Evolutionary conservation across 2,888 invertebrate genomes (phyloP).

Genomic region (Dorcus parallelipipedus): DNA sequence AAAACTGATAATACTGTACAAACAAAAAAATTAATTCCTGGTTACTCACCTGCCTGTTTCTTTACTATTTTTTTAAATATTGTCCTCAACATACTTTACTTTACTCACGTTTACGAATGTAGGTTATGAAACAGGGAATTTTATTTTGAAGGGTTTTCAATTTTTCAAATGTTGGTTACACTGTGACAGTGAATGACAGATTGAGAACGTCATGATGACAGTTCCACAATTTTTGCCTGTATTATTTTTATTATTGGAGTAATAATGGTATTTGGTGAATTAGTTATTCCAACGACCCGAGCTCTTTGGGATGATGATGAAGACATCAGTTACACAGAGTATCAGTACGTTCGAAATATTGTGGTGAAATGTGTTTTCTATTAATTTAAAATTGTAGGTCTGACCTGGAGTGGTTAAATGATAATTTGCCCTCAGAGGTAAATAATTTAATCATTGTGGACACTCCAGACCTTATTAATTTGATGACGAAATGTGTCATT

Average conservation of each 20-base stretch:
- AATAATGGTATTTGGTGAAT: slow-evolving; percentile 45
- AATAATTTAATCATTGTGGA: slow-evolving; percentile 22
- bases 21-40: too few species aligned
- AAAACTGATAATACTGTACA: too few species aligned
- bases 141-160: too few species aligned
- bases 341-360: neutral
- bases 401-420: slow-evolving; percentile 15
- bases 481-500: slow-evolving; percentile 24
- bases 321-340: slow-evolving; percentile 3
- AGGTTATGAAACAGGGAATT: too few species aligned
- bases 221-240: too few species aligned
- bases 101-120: too few species aligned
- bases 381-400: neutral
- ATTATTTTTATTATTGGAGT: neutral
- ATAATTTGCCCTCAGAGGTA: slow-evolving; percentile 12
- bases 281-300: slow-evolving; percentile 44
- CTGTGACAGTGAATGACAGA: too few species aligned
- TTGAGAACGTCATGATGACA: too few species aligned
- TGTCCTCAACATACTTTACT: neutral
- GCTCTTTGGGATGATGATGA: slow-evolving; percentile 43
- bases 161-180: too few species aligned
- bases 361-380: neutral
- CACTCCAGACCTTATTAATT: slow-evolving; percentile 20
- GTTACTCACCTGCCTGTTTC: neutral
- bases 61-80: neutral